These are phyloP conservation scores for Melanargia galathea DNA, from an alignment of 2,888 invertebrate genomes.

Conservation along the genomic window DNA sequence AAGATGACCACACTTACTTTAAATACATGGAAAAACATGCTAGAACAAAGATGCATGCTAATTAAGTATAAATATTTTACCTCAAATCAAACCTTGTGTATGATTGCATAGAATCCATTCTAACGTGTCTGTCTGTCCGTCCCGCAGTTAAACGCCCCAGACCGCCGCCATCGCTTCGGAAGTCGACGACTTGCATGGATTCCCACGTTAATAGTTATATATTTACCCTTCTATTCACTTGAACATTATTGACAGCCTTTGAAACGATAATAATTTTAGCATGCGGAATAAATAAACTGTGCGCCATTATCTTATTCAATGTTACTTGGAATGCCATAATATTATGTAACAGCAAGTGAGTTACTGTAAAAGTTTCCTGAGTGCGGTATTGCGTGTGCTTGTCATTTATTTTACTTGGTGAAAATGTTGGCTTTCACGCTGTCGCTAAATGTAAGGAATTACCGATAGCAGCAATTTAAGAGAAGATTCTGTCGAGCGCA, in stretches of 20 bases:
- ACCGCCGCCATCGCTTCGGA: slow-evolving; percentile 42
- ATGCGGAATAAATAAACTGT: not conserved
- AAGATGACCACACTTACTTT: not conserved
- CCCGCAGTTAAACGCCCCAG: slow-evolving; percentile 44
- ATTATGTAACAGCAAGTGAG: not conserved
- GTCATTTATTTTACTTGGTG: not conserved
- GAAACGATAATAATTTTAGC: not conserved
- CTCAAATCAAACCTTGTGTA: not conserved
- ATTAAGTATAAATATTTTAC: not conserved
- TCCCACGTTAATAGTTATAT: slow-evolving; percentile 41
- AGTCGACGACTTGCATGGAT: slow-evolving; percentile 49
- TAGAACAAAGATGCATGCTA: not conserved
- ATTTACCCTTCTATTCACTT: slow-evolving; percentile 9
- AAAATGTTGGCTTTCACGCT: not conserved
- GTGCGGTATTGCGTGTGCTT: not conserved
- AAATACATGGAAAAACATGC: not conserved
- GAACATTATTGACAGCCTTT: slow-evolving; percentile 24
- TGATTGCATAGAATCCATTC: slow-evolving; percentile 12
- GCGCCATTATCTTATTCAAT: not conserved
- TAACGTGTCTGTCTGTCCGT: slow-evolving; percentile 38
- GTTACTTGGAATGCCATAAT: not conserved
- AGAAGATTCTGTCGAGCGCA: no score
- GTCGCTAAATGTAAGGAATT: no score
- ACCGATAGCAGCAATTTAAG: no score
- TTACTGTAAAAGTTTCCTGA: not conserved